Percentiles rank a stretch among this genome's conserved stretches.
Evolutionary conservation across 2,797 vertebrate species (phyloP).

Genomic region (Sphaeramia orbicularis): DNA sequence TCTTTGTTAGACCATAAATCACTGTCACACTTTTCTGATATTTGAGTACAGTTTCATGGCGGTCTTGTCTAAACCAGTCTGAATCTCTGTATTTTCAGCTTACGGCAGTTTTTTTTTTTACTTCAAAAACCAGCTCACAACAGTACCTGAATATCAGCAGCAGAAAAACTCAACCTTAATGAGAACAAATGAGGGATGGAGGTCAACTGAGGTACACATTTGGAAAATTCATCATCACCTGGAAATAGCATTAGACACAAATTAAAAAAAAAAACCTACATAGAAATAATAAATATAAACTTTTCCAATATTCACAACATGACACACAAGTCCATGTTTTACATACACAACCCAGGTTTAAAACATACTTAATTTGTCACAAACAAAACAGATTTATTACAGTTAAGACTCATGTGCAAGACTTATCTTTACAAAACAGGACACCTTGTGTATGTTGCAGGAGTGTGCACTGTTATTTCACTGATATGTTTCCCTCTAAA

Average conservation of each 20-base stretch:
- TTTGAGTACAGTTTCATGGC: not conserved
- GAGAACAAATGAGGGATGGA: constrained; percentile 7
- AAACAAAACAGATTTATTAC: constrained; percentile 4
- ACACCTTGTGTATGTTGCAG: constrained; percentile 28
- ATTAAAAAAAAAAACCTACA: constrained; percentile 5
- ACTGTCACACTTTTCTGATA: not conserved
- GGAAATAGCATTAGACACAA: constrained; percentile 19
- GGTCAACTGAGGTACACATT: constrained; percentile 33
- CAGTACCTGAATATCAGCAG: constrained; percentile 32
- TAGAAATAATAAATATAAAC: constrained; percentile 61
- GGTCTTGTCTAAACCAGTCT: not conserved
- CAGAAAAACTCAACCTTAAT: constrained; percentile 24
- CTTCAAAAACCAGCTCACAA: constrained; percentile 7
- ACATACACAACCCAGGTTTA: constrained; percentile 12
- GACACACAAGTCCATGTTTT: constrained; percentile 30
- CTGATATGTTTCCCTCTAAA: too few relatives aligned
- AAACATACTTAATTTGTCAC: not conserved
- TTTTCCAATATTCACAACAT: constrained; percentile 41
- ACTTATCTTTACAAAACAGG: constrained; percentile 11
- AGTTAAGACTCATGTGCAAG: constrained; percentile 55
- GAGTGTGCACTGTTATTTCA: constrained; percentile 15
- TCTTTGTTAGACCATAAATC: not conserved
- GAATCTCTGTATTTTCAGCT: constrained; percentile 10
- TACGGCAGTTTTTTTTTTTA: constrained; percentile 24
- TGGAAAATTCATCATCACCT: not conserved